Evolutionary conservation across 2,888 invertebrate species (phyloP).

Genomic region (Julus scandinavius): DNA sequence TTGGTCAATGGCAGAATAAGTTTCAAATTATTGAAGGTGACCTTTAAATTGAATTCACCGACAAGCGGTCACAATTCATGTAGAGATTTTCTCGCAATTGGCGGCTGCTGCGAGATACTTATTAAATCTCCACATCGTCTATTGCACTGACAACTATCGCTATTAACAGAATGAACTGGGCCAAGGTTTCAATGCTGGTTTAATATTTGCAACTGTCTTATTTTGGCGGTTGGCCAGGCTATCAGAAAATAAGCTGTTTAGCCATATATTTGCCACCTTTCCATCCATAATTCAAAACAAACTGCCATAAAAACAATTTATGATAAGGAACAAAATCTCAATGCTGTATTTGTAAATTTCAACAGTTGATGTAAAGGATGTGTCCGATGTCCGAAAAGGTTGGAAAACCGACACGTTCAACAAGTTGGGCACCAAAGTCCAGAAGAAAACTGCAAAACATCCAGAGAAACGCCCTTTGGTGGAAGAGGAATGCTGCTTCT

Average conservation of each 20-base stretch:
- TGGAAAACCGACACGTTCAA: conserved; percentile 68
- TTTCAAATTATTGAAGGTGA: neutral
- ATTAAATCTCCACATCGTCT: neutral
- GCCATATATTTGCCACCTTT: too few relatives aligned
- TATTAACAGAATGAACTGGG: neutral
- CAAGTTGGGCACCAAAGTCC: conserved; percentile 63
- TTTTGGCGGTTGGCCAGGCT: neutral
- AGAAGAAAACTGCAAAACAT: conserved; percentile 56
- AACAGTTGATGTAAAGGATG: conserved; percentile 65
- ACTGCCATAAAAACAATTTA: neutral
- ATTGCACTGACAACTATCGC: neutral
- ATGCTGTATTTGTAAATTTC: neutral
- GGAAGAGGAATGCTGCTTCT: conserved; percentile 63
- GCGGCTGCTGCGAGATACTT: neutral
- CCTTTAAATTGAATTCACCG: neutral
- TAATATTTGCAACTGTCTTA: neutral
- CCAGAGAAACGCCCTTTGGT: conserved; percentile 52
- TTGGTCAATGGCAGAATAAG: neutral
- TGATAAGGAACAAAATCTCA: neutral
- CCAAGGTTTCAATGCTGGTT: conserved; percentile 8
- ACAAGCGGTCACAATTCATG: neutral
- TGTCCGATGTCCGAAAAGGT: conserved; percentile 66
- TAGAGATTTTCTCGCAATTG: neutral
- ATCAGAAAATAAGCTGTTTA: neutral
- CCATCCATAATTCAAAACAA: neutral